Percentiles rank a stretch among this genome's conserved stretches.
phyloP scores from a whole-genome alignment of 1,140 invertebrate genomes.

The Centruroides sculpturatus region DNA sequence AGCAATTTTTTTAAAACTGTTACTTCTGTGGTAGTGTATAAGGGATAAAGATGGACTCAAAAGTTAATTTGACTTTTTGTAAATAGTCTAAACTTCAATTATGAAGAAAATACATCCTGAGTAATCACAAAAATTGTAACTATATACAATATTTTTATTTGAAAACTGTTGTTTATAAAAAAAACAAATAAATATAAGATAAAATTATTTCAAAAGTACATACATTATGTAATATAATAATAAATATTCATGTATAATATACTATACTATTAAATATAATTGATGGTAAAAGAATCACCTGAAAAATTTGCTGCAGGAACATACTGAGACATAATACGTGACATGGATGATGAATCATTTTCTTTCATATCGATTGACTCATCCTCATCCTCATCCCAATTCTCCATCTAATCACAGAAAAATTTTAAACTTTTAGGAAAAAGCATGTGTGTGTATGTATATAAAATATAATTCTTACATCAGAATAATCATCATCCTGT shows the following conservation, averaged over 20 bases:
- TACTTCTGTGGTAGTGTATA: too few species aligned
- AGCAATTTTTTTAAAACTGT: too few species aligned
- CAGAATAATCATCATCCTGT: slow-evolving; percentile 22
- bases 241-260: too few species aligned
- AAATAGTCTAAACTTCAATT: too few species aligned
- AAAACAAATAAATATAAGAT: background rate
- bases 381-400: background rate
- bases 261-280: too few species aligned
- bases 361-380: background rate
- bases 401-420: background rate
- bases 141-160: too few species aligned
- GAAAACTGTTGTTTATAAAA: background rate
- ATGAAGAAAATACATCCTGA: too few species aligned
- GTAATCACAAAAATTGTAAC: too few species aligned
- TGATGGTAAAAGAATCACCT: background rate
- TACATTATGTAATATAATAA: too few species aligned
- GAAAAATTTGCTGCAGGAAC: slow-evolving; percentile 1
- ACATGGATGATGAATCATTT: background rate
- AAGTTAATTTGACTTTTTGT: too few species aligned
- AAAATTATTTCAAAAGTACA: background rate
- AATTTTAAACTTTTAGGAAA: background rate
- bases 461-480: slow-evolving; percentile 1
- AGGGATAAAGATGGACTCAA: too few species aligned
- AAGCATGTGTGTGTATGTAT: too few species aligned
- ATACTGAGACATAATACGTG: background rate